Evolutionary conservation across 2,888 invertebrate genomes (phyloP).

Genomic region (Margaritifera margaritifera): DNA sequence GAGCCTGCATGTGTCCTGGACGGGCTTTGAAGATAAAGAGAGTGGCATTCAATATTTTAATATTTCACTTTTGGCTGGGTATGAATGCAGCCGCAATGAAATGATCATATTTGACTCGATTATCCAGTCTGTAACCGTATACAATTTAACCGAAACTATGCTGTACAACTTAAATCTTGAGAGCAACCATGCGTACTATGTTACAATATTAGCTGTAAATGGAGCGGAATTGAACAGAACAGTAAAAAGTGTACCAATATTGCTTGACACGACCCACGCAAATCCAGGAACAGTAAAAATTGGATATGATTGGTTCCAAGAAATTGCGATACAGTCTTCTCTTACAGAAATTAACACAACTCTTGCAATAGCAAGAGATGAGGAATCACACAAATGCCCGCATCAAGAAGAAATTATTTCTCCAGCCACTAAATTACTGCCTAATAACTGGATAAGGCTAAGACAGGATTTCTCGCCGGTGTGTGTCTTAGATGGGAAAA

Average conservation of each 20-base stretch:
- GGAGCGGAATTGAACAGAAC: slow-evolving; percentile 24
- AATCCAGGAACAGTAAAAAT: slow-evolving; percentile 37
- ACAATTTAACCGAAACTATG: slow-evolving; percentile 19
- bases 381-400: slow-evolving; percentile 24
- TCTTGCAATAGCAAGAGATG: slow-evolving; percentile 30
- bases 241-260: slow-evolving; percentile 20
- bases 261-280: slow-evolving; percentile 34
- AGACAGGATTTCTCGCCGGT: no score
- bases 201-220: slow-evolving; percentile 34
- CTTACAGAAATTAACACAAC: slow-evolving; percentile 22
- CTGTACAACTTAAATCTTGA: slow-evolving; percentile 38
- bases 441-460: no score
- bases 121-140: background rate
- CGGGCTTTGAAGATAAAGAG: slow-evolving; percentile 20
- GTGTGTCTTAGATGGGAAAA: no score
- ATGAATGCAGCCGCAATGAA: no score
- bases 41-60: slow-evolving; percentile 15
- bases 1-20: slow-evolving; percentile 21
- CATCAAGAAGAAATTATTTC: slow-evolving; percentile 22
- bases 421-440: slow-evolving; percentile 3
- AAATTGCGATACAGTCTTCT: slow-evolving; percentile 29
- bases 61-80: slow-evolving; percentile 7
- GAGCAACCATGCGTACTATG: slow-evolving; percentile 25
- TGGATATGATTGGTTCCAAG: slow-evolving; percentile 27
- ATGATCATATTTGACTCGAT: background rate